These are phyloP conservation scores for Sebastes vulpes DNA, from an alignment of 2,797 vertebrate genomes.

Conservation along the genomic window DNA sequence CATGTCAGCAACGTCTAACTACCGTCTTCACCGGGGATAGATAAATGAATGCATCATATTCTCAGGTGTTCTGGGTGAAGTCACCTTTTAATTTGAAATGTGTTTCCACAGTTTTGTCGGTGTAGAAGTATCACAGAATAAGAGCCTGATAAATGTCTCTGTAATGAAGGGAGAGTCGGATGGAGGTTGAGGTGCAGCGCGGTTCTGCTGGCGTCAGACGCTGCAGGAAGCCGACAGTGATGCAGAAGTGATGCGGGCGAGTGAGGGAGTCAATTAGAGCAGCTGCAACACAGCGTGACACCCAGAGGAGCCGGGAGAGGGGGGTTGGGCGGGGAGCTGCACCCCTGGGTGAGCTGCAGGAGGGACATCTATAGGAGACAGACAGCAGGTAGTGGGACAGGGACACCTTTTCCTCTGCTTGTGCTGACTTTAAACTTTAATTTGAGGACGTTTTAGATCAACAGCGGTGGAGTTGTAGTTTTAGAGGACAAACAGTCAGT, in stretches of 20 bases:
- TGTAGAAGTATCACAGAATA: not conserved
- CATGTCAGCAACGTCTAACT: too few relatives aligned
- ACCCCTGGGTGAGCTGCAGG: not conserved
- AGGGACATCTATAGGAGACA: not conserved
- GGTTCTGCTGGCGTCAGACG: not conserved
- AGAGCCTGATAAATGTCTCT: not conserved
- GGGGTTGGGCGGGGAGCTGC: not conserved
- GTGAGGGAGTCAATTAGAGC: constrained; percentile 34
- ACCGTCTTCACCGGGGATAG: not conserved
- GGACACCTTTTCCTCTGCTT: not conserved
- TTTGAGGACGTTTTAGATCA: not conserved
- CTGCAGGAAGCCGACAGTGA: constrained; percentile 29
- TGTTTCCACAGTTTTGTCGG: not conserved
- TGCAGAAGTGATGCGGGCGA: constrained; percentile 37
- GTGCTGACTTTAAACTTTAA: constrained; percentile 5
- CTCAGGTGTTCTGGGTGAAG: not conserved
- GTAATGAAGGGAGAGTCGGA: not conserved
- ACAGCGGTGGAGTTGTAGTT: not conserved
- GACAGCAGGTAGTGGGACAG: not conserved
- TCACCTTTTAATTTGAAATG: not conserved
- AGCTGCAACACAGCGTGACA: constrained; percentile 43
- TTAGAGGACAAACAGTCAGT: not conserved
- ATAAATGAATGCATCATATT: not conserved
- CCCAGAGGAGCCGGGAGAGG: not conserved
- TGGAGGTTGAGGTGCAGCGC: not conserved